These are phyloP conservation scores for Brachirus orientalis DNA, from an alignment of 2,113 vertebrate genomes.

Conservation along the genomic window DNA sequence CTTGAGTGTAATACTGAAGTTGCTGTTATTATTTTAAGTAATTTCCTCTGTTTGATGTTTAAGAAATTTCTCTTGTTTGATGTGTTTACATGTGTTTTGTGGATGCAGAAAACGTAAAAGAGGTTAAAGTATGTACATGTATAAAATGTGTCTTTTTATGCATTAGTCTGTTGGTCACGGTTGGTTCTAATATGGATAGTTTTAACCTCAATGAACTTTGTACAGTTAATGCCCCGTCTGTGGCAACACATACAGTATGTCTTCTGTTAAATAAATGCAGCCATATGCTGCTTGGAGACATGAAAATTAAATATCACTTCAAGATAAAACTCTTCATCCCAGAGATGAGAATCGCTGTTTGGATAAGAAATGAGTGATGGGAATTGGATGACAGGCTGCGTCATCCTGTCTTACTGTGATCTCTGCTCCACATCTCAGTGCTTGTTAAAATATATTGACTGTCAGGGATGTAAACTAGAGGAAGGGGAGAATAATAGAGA, in stretches of 20 bases:
- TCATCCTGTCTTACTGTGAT: constrained; percentile 70
- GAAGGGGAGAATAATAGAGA: constrained; percentile 38
- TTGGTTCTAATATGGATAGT: too few relatives aligned
- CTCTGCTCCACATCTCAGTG: constrained; percentile 70
- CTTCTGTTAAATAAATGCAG: constrained; percentile 67
- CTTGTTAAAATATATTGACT: constrained; percentile 74
- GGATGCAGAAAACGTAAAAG: too few relatives aligned
- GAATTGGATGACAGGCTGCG: constrained; percentile 71
- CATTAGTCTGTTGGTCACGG: too few relatives aligned
- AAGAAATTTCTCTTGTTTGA: too few relatives aligned
- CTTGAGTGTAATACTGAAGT: too few relatives aligned
- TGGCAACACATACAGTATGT: constrained; percentile 19
- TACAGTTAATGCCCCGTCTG: constrained; percentile 8
- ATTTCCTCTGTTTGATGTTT: too few relatives aligned
- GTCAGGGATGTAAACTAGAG: constrained; percentile 54
- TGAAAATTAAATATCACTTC: constrained; percentile 68
- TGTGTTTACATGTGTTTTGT: too few relatives aligned
- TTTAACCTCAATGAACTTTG: constrained; percentile 1
- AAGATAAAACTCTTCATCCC: constrained; percentile 71
- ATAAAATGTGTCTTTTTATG: too few relatives aligned
- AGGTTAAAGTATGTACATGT: too few relatives aligned
- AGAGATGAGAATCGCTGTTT: constrained; percentile 62
- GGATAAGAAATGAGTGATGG: constrained; percentile 79
- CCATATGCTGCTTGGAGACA: constrained; percentile 35
- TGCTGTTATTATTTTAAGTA: too few relatives aligned